Percentiles rank a stretch among this genome's conserved stretches.
Evolutionary conservation across 2,113 vertebrate genomes (phyloP).

Genomic region (Vimba vimba): DNA sequence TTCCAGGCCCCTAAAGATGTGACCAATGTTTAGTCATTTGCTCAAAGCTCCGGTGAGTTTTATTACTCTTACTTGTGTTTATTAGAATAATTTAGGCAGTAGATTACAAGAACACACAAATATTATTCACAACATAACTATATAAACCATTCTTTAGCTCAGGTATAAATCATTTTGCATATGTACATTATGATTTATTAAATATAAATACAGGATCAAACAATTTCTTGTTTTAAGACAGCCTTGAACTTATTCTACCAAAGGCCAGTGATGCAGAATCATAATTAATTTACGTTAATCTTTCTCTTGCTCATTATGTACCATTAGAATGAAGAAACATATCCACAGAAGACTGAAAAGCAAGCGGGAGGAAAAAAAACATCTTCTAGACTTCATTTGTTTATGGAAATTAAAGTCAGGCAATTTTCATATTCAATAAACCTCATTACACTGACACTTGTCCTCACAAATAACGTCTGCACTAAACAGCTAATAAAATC

Average conservation of each 20-base stretch:
- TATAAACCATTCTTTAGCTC: not conserved
- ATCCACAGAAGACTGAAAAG: conserved; percentile 26
- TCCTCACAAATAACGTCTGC: not conserved
- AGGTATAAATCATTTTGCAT: not conserved
- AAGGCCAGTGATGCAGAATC: not conserved
- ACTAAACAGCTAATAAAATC: conserved; percentile 8
- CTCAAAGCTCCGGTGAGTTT: not conserved
- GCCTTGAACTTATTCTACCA: not conserved
- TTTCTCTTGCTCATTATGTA: conserved; percentile 39
- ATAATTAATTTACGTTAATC: conserved; percentile 48
- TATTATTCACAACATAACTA: not conserved
- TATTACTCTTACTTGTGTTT: conserved; percentile 26
- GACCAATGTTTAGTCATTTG: conserved; percentile 9
- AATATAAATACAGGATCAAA: not conserved
- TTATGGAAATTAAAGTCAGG: conserved; percentile 22
- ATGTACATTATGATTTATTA: not conserved
- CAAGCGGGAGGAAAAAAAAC: conserved; percentile 18
- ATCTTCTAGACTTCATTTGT: conserved; percentile 36
- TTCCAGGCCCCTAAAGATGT: conserved; percentile 9
- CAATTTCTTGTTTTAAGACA: conserved; percentile 4
- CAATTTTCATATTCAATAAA: not conserved
- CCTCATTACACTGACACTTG: not conserved
- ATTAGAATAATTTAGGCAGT: no score
- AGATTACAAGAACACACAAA: not conserved
- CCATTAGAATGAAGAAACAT: conserved; percentile 30